Base-by-base conservation (phyloP, 2,888 invertebrate genomes). In the Listrodromus nycthemerus region DNA sequence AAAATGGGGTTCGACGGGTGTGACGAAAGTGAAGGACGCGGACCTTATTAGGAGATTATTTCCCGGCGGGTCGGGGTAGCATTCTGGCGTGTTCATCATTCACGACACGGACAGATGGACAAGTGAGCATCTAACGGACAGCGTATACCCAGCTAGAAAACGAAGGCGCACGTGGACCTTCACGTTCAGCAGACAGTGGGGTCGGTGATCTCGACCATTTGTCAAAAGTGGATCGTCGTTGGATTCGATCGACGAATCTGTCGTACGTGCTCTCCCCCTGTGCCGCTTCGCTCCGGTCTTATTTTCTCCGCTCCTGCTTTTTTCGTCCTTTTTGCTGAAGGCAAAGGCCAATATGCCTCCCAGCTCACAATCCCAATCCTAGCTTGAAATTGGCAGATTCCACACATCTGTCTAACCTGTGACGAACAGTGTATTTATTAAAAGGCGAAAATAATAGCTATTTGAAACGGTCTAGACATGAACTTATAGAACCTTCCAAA, bases 21-120 rank as follows among this genome's bases (percentile, higher is more conserved):
- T 63, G 80, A 83, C 76, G 76, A 77, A 81, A 82, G 63, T 19
- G 61, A 58, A 61, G 45, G 45, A 61, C 52, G 37, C 48, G 50
- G 55, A 67, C 61, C 69, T 83, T 83, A 75, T 83, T 79, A 75
- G 82, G 79, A 83, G 82, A 83, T 83, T 83, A 83, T 79, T 83
- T 79, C 70, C 65, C 70, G 82, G 65, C 74, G 79, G 63, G 63
- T 79, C 65, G 48, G 70, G 48, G 70, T 58, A 69, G 78, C 74
- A 79, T 70, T 74, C 55, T 74, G 58, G 69, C 55, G n/a, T 58
- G 55, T 45, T 79, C 82, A 83, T 83, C 79, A 79, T 83, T 83
- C 82, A 83, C 74, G 63, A 70, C 70, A 75, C 79, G 82, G 69
- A 55, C 52, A 74, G 37, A 78, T 45, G 69, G 71, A 67, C 45